phyloP scores from a whole-genome alignment of 2,888 invertebrate genomes.

The Thera britannica region DNA sequence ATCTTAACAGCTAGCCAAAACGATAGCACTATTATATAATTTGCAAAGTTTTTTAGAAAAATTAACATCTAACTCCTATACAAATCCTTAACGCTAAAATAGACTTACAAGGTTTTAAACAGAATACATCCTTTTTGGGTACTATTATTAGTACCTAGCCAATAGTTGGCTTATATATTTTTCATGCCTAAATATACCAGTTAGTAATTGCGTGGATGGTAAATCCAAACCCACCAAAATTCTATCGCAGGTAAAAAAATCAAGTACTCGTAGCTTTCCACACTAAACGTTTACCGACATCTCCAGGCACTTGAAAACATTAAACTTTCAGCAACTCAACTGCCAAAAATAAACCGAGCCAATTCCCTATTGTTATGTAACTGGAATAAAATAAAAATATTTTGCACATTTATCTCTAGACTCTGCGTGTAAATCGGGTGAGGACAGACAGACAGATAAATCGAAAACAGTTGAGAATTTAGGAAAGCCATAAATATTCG shows the following conservation, averaged over 20 bases:
- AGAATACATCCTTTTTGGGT: too few relatives aligned
- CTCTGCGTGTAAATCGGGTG: constrained; percentile 38
- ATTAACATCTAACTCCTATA: too few relatives aligned
- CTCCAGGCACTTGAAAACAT: constrained; percentile 16
- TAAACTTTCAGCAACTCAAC: constrained; percentile 29
- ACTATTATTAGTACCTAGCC: too few relatives aligned
- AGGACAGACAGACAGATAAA: constrained; percentile 43
- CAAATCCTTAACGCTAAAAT: too few relatives aligned
- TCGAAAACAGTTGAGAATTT: constrained; percentile 38
- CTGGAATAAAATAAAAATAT: constrained; percentile 29
- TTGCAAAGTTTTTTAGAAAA: too few relatives aligned
- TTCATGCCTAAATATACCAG: too few relatives aligned
- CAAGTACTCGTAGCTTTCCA: background rate
- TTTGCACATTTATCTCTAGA: constrained; percentile 38
- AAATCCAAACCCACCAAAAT: background rate
- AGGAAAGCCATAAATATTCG: constrained; percentile 29
- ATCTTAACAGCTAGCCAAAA: too few relatives aligned
- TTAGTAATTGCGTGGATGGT: background rate
- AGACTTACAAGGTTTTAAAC: too few relatives aligned
- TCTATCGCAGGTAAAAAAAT: background rate
- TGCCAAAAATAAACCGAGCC: constrained; percentile 36
- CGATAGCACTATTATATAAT: too few relatives aligned
- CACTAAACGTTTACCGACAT: constrained; percentile 14
- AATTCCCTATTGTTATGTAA: constrained; percentile 39
- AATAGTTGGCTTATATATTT: too few relatives aligned